Percentiles rank a stretch among this genome's conserved stretches.
Conservation (phyloP, 2,113 vertebrate genomes). For the Telmatochromis sp. region DNA sequence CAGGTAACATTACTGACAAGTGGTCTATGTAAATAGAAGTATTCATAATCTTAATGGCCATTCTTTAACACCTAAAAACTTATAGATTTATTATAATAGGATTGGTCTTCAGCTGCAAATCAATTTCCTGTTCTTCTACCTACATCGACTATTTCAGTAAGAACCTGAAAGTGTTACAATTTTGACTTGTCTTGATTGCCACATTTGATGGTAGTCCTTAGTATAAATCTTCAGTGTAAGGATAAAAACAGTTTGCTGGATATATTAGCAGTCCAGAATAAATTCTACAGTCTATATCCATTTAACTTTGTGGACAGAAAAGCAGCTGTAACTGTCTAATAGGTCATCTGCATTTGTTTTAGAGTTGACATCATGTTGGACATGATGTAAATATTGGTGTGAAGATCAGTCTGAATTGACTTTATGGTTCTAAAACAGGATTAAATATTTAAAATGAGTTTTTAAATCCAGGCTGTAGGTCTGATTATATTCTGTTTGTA, state of each 20-base stretch:
- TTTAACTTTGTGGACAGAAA: not conserved
- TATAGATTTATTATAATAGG: not conserved
- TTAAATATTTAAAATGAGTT: not conserved
- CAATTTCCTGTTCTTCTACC: not conserved
- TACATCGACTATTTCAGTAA: not conserved
- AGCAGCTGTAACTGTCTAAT: not conserved
- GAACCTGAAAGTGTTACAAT: not conserved
- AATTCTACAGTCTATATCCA: not conserved
- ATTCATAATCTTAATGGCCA: not conserved
- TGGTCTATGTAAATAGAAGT: not conserved
- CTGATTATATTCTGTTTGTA: not conserved
- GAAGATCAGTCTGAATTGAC: not conserved
- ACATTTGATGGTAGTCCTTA: not conserved
- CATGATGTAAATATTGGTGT: not conserved
- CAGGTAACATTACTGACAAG: not conserved
- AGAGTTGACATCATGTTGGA: not conserved
- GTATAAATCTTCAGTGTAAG: fast-evolving
- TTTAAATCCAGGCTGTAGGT: not conserved
- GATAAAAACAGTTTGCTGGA: not conserved
- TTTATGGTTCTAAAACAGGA: not conserved
- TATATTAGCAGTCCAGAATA: not conserved
- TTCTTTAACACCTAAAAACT: not conserved
- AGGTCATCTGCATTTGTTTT: not conserved
- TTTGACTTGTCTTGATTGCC: not conserved
- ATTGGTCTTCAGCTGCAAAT: not conserved